Evolutionary conservation across 2,797 vertebrate species (phyloP).

Genomic region (Cottoperca gobio): DNA sequence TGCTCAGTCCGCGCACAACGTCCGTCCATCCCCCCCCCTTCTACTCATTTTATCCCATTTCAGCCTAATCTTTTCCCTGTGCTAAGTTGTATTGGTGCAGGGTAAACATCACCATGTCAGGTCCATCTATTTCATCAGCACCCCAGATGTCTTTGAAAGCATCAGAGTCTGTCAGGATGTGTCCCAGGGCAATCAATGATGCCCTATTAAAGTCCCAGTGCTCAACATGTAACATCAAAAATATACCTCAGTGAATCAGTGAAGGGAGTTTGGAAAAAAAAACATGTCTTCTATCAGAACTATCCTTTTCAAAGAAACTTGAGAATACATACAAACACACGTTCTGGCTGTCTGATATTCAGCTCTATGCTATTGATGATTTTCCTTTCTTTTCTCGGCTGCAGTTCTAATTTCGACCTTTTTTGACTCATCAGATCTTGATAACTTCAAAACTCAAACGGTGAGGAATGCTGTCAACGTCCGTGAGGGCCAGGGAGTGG

Average conservation of each 20-base stretch:
- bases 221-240: conserved; percentile 61
- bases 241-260: conserved; percentile 44
- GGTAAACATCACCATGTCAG: conserved; percentile 58
- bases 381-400: background rate
- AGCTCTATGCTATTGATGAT: background rate
- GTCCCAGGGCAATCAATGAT: conserved; percentile 61
- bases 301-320: conserved; percentile 42
- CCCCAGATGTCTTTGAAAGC: conserved; percentile 64
- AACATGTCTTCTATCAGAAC: conserved; percentile 22
- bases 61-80: conserved; percentile 56
- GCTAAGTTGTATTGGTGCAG: conserved; percentile 44
- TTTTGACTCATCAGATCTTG: conserved; percentile 85
- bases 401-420: conserved; percentile 25
- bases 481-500: conserved; percentile 95
- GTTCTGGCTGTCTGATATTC: background rate
- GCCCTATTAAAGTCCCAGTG: conserved; percentile 58
- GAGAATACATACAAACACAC: conserved; percentile 12
- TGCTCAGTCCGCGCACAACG: conserved; percentile 33
- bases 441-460: conserved; percentile 89
- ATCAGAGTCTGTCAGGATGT: conserved; percentile 52
- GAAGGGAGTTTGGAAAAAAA: conserved; percentile 33
- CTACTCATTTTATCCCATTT: conserved; percentile 58
- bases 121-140: conserved; percentile 70
- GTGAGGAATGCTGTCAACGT: conserved; percentile 92
- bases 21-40: background rate